Evolutionary conservation across 2,888 invertebrate genomes (phyloP).

Genomic region (Deilephila porcellus): DNA sequence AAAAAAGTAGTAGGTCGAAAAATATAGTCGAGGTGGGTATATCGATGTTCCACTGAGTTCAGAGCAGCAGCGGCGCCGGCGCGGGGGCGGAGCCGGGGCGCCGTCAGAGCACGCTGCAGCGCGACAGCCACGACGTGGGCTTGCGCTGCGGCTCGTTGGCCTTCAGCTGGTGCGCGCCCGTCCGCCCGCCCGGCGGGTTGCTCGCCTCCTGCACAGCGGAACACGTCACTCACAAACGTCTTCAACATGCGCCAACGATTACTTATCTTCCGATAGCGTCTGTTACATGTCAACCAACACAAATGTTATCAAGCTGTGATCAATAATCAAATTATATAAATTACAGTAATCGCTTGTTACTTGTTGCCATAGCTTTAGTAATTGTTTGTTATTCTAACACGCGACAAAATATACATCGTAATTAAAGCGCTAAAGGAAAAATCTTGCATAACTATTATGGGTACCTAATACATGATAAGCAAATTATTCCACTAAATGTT

Average conservation of each 20-base stretch:
- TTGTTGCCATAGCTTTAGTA: not conserved
- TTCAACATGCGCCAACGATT: constrained; percentile 34
- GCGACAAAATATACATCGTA: not conserved
- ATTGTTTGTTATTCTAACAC: not conserved
- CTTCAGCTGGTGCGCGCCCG: constrained; percentile 91
- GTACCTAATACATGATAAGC: not conserved
- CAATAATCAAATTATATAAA: not conserved
- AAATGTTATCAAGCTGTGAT: not conserved
- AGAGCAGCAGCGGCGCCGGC: constrained; percentile 42
- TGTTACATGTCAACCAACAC: not conserved
- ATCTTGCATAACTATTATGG: constrained; percentile 2
- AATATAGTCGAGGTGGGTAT: constrained; percentile 73
- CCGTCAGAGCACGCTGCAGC: constrained; percentile 95
- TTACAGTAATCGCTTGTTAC: not conserved
- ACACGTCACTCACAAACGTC: not conserved
- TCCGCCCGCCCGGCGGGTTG: constrained; percentile 91
- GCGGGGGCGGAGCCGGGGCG: constrained; percentile 45
- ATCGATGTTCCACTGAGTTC: constrained; percentile 37
- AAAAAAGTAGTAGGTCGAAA: constrained; percentile 72
- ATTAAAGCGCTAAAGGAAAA: constrained; percentile 8
- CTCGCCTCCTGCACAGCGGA: constrained; percentile 89
- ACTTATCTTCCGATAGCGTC: not conserved
- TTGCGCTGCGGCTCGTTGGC: constrained; percentile 91
- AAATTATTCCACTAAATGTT: not conserved
- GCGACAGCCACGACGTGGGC: constrained; percentile 93